Evolutionary conservation across 2,888 invertebrate genomes (phyloP).

Genomic region (Deladenus siricidicola): DNA sequence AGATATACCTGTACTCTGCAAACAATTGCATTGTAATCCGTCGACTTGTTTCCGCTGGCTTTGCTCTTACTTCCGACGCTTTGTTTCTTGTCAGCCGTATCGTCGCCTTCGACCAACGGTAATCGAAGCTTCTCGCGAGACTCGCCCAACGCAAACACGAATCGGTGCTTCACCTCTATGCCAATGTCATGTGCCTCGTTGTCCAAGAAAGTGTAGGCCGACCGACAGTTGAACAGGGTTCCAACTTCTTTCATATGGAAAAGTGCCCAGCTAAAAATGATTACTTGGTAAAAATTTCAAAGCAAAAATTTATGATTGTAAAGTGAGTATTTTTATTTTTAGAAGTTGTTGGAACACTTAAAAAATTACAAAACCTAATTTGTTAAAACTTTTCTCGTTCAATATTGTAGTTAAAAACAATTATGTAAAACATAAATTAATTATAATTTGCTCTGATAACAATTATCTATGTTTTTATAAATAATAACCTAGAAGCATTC

Average conservation of each 20-base stretch:
- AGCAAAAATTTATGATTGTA: no score
- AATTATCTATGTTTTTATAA: no score
- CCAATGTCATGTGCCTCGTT: constrained; percentile 13
- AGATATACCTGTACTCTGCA: constrained; percentile 34
- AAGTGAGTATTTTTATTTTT: no score
- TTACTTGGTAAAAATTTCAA: no score
- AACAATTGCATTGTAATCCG: constrained; percentile 30
- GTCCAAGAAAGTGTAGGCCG: constrained; percentile 27
- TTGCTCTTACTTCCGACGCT: background rate
- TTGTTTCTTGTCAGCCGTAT: background rate
- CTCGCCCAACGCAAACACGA: constrained; percentile 34
- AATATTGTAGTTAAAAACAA: no score
- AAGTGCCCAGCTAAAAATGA: constrained; percentile 39
- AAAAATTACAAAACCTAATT: no score
- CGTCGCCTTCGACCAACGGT: background rate
- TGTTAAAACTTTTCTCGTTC: no score
- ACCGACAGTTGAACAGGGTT: constrained; percentile 30
- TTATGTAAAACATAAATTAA: no score
- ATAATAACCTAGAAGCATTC: constrained; percentile 30
- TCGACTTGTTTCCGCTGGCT: background rate
- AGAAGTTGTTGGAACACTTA: no score
- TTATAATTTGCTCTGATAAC: no score
- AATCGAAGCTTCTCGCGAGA: background rate
- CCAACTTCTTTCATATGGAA: constrained; percentile 43
- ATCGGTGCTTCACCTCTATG: constrained; percentile 34